A percentile compares a stretch with the other conserved stretches of the same genome.
Evolutionary conservation across 1,140 invertebrate species (phyloP).

Genomic region (Penaeus indicus): DNA sequence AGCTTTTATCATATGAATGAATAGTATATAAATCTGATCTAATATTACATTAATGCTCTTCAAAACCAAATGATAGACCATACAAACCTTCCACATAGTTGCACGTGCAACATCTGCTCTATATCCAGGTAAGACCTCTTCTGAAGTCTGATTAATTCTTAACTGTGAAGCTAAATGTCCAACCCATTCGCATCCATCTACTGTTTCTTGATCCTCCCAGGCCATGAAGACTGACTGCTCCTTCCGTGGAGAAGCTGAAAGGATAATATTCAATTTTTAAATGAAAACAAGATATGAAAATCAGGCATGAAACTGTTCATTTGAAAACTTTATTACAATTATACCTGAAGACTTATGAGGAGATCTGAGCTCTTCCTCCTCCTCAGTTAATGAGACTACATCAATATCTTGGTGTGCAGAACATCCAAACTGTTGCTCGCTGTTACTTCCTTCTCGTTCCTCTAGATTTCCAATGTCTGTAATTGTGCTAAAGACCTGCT

Average conservation of each 20-base stretch:
- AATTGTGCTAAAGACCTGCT: too few species aligned
- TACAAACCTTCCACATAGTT: conserved; percentile 30
- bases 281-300: background rate
- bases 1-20: too few species aligned
- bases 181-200: conserved; percentile 39
- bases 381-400: too few species aligned
- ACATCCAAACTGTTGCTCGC: too few species aligned
- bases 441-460: too few species aligned
- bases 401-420: too few species aligned
- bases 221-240: background rate
- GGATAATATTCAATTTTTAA: background rate
- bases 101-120: conserved; percentile 40
- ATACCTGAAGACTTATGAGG: too few species aligned
- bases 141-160: background rate
- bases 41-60: background rate
- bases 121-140: conserved; percentile 11
- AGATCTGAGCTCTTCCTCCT: too few species aligned
- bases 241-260: conserved; percentile 35
- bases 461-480: too few species aligned
- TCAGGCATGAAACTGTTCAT: too few species aligned
- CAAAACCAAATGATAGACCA: background rate
- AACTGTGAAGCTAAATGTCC: conserved; percentile 35
- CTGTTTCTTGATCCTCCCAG: conserved; percentile 26
- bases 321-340: too few species aligned
- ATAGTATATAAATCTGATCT: background rate